Conservation (phyloP, 2,113 vertebrate species). For the Takifugu flavidus region DNA sequence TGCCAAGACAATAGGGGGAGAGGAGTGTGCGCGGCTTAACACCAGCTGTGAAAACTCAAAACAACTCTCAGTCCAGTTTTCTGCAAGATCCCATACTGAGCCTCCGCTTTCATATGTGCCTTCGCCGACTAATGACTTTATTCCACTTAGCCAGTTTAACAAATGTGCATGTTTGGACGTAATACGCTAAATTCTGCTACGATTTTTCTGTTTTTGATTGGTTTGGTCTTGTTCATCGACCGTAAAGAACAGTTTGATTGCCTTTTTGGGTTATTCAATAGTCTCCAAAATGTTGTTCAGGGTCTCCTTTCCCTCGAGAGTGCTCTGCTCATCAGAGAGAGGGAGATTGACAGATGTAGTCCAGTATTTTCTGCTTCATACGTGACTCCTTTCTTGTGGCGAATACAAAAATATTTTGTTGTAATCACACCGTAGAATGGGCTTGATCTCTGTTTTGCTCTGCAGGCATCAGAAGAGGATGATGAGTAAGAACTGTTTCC, state of each 20-base stretch:
- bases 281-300: neutral
- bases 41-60: conserved; percentile 73
- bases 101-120: conserved; percentile 47
- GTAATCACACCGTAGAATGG: conserved; percentile 22
- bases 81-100: conserved; percentile 39
- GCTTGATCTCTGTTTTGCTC: conserved; percentile 15
- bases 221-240: neutral
- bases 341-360: no score
- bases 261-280: conserved; percentile 13
- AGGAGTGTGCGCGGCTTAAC: conserved; percentile 44
- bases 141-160: conserved; percentile 32
- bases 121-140: conserved; percentile 29
- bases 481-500: conserved; percentile 25
- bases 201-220: neutral
- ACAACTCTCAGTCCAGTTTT: conserved; percentile 45
- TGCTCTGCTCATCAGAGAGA: no score
- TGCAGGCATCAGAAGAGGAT: conserved; percentile 7
- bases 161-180: neutral
- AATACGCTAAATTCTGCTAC: neutral
- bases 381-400: conserved; percentile 33
- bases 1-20: conserved; percentile 66
- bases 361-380: conserved; percentile 1
- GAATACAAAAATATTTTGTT: conserved; percentile 33
- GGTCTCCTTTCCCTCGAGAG: no score
- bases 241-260: conserved; percentile 12